phyloP scores from a whole-genome alignment of 2,888 invertebrate species.

The Uropetala carovei region DNA sequence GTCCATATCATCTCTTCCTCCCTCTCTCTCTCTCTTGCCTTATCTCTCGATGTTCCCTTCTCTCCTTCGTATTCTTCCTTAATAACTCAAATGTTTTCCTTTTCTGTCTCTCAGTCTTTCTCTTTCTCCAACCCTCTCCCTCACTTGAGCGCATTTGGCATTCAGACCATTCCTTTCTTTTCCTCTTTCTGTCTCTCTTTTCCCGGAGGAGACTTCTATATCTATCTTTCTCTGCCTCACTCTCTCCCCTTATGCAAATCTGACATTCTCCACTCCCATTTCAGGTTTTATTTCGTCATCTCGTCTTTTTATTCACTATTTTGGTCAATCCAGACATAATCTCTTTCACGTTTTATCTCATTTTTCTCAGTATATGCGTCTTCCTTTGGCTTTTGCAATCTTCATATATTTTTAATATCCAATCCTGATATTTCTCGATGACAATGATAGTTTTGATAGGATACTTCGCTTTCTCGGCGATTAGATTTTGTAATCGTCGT shows the following conservation, averaged over 20 bases:
- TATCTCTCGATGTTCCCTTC: not conserved
- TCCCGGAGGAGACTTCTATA: not conserved
- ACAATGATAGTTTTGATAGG: too few species aligned
- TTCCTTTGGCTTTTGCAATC: too few species aligned
- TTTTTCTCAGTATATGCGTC: too few species aligned
- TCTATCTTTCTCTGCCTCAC: not conserved
- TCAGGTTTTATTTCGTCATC: too few species aligned
- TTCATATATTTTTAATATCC: too few species aligned
- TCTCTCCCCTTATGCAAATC: not conserved
- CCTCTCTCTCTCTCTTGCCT: not conserved
- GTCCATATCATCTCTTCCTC: not conserved
- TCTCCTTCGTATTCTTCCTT: not conserved
- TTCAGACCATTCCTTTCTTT: not conserved
- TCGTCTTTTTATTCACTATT: too few species aligned
- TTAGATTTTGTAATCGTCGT: too few species aligned
- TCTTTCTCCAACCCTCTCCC: not conserved
- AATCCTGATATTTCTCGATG: too few species aligned
- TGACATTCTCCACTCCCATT: not conserved
- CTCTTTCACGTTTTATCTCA: too few species aligned
- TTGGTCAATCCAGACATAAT: too few species aligned
- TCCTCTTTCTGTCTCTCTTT: not conserved
- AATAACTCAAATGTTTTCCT: not conserved
- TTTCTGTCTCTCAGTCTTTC: not conserved
- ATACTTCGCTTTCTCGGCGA: too few species aligned
- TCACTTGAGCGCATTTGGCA: not conserved